Base-by-base conservation (phyloP, 2,113 vertebrate genomes). In the Anguilla rostrata region DNA sequence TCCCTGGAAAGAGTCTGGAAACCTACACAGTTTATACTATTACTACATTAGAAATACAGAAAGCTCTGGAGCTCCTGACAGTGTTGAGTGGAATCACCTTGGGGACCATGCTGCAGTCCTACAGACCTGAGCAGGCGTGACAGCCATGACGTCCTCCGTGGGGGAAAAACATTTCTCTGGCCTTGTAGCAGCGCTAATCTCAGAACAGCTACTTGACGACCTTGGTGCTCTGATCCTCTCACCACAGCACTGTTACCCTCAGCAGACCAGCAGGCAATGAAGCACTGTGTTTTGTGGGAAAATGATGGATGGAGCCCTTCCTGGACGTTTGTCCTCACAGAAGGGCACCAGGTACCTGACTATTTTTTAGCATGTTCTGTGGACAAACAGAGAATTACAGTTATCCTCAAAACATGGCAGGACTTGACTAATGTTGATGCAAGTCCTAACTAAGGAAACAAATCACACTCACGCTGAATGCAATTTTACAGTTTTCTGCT, bases 81-180 rank as follows among this genome's bases (percentile, higher is more conserved):
- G 71, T 12, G n/a, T 34, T 75, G 71, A 34, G 71, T 12, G n/a
- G 71, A 71, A 71, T 71, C 63, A 71, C 63, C 26, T 71, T n/a
- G 63, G n/a, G 71, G n/a, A 9, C 26, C 26, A 9, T 75, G 12
- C 71, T 34, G 79, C 40, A 39, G 83, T 87, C 90, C 89, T 90
- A 90, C 84, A 89, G 89, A 90, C 85, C 92, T 92, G 92, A 93
- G 90, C 91, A 92, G 91, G 90, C 92, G 92, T 94, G 93, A 92
- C 92, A 88, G 88, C 87, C 92, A 89, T 92, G 92, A 92, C 89
- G 91, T 92, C 90, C 26, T 75, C n/a, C 26, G 12, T 9, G 2
- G 71, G 85, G 90, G 90, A 82, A 86, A 90, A 89, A 90, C 89
- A 81, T 90, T 91, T 86, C 87, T 84, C 83, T 88, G 89, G 88